A percentile compares a stretch with the other conserved stretches of the same genome.
phyloP scores from a whole-genome alignment of 1,140 invertebrate species.

The Bombus superbus region DNA sequence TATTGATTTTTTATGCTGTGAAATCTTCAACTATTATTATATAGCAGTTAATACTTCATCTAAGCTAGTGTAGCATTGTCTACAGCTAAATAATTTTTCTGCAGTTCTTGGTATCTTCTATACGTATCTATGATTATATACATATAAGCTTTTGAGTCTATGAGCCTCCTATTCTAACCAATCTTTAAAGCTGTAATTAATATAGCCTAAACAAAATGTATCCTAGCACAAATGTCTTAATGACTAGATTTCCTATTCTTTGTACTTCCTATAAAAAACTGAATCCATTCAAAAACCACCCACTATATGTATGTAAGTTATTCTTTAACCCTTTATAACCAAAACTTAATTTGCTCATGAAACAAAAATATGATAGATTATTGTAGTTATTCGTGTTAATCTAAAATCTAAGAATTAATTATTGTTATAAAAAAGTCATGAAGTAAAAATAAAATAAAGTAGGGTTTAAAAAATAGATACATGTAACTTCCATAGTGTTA shows the following conservation, averaged over 20 bases:
- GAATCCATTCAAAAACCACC: neutral
- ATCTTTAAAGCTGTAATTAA: neutral
- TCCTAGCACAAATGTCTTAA: neutral
- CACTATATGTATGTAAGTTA: too few relatives aligned
- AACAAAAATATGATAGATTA: neutral
- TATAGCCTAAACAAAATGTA: neutral
- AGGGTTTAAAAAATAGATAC: neutral
- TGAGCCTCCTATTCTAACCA: neutral
- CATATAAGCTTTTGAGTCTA: neutral
- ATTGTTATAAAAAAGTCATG: neutral
- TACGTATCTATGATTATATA: neutral
- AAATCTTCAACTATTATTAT: neutral
- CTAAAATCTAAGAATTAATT: neutral
- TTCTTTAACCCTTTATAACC: neutral
- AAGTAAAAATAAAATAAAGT: neutral
- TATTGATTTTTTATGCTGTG: neutral
- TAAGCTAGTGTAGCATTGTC: neutral
- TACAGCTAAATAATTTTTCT: neutral
- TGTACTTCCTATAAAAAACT: neutral
- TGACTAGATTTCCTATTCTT: neutral
- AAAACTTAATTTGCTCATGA: neutral
- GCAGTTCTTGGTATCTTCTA: neutral
- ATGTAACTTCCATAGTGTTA: neutral
- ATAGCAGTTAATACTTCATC: neutral
- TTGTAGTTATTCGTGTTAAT: neutral